Evolutionary conservation across 2,888 invertebrate species (phyloP).

Genomic region (Nasonia oneida): DNA sequence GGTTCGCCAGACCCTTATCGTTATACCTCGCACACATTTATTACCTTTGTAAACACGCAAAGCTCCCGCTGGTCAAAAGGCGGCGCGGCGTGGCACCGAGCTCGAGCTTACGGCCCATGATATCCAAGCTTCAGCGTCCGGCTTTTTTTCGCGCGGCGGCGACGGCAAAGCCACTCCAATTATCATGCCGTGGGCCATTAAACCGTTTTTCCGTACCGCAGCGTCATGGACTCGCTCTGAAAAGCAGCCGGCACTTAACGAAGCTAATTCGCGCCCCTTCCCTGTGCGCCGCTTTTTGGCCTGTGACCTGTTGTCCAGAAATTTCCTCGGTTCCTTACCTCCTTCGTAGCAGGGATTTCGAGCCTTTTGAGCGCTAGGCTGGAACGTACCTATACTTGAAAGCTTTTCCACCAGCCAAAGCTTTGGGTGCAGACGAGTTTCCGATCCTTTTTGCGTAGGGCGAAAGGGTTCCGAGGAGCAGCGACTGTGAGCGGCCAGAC

Average conservation of each 20-base stretch:
- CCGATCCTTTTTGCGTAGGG: slow-evolving; percentile 22
- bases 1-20: not conserved
- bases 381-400: slow-evolving; percentile 12
- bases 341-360: not conserved
- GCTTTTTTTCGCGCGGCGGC: slow-evolving; percentile 1
- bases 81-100: not conserved
- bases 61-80: not conserved
- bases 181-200: slow-evolving; percentile 68
- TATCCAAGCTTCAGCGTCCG: not conserved
- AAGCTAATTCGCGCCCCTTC: slow-evolving; percentile 68
- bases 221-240: slow-evolving; percentile 9
- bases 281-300: not conserved
- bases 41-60: not conserved
- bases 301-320: slow-evolving; percentile 27
- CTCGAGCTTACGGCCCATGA: not conserved
- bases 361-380: slow-evolving; percentile 13
- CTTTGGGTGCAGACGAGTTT: not conserved
- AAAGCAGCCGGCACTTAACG: slow-evolving; percentile 64
- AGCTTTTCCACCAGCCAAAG: not conserved
- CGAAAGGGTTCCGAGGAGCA: not conserved
- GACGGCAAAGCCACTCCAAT: slow-evolving; percentile 64
- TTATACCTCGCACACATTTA: not conserved
- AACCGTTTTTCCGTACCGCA: slow-evolving; percentile 64
- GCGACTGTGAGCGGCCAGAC: not conserved
- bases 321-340: slow-evolving; percentile 41